These are phyloP conservation scores for Mormoops blainvillei DNA, from an alignment of 2,113 vertebrate genomes.

Conservation along the genomic window DNA sequence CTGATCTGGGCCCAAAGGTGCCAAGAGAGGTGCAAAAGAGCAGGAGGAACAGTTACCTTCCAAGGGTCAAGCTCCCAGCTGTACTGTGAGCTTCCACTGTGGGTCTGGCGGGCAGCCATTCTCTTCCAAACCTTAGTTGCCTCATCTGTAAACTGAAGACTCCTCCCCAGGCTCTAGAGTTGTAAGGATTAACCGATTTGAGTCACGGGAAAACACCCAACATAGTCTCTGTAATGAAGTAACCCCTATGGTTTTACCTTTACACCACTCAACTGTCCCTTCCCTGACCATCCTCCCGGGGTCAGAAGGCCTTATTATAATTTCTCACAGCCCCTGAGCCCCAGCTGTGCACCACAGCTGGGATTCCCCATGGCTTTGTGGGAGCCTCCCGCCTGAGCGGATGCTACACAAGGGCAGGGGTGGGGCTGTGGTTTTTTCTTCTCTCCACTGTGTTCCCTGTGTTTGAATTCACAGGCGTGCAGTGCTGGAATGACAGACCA, in stretches of 20 bases:
- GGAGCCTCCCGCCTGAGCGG: neutral
- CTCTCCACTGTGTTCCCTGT: accelerated
- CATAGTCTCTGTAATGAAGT: neutral
- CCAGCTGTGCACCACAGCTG: accelerated
- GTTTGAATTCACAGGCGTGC: neutral
- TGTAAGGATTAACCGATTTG: neutral
- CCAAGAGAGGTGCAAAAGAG: neutral
- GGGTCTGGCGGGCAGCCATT: neutral
- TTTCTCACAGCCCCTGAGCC: accelerated
- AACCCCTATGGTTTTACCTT: neutral
- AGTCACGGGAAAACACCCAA: neutral
- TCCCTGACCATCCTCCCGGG: accelerated
- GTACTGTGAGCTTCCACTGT: neutral
- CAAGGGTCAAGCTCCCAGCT: neutral
- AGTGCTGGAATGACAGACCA: neutral
- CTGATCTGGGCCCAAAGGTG: neutral
- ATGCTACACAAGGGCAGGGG: neutral
- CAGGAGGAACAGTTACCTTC: neutral
- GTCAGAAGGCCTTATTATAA: neutral
- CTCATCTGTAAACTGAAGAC: neutral
- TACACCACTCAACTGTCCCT: neutral
- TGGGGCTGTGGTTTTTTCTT: neutral
- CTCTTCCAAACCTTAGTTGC: neutral
- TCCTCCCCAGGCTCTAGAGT: neutral
- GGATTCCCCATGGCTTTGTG: neutral